phyloP scores from a whole-genome alignment of 2,797 vertebrate genomes.

The Xenopus petersii region DNA sequence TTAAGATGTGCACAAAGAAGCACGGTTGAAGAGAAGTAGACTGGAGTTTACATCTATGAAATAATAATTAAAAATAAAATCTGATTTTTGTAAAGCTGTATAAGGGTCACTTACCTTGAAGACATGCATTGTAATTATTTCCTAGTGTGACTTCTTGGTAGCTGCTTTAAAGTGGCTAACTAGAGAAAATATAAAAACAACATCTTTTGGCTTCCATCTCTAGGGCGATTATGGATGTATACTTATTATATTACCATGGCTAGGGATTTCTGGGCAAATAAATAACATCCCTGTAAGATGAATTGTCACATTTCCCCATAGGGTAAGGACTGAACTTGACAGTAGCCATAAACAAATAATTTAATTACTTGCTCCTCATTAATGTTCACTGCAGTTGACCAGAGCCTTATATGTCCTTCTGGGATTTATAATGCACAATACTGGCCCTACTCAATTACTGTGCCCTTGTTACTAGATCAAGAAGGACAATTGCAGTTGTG shows the following conservation, averaged over 20 bases:
- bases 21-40: too few species aligned
- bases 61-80: constrained; percentile 15
- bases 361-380: constrained; percentile 26
- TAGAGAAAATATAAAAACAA: constrained; percentile 10
- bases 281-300: constrained; percentile 14
- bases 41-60: too few species aligned
- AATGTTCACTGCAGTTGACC: constrained; percentile 21
- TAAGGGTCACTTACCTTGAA: constrained; percentile 30
- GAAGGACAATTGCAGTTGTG: background rate
- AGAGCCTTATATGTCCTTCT: constrained; percentile 7
- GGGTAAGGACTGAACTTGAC: constrained; percentile 23
- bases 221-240: constrained; percentile 11
- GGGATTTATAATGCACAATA: constrained; percentile 15
- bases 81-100: constrained; percentile 1
- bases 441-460: constrained; percentile 14
- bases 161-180: constrained; percentile 17
- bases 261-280: constrained; percentile 24
- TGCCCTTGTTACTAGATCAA: constrained; percentile 1
- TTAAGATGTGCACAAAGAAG: too few species aligned
- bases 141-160: background rate
- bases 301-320: constrained; percentile 8
- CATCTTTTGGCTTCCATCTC: constrained; percentile 15
- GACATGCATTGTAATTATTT: constrained; percentile 30
- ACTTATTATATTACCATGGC: constrained; percentile 27
- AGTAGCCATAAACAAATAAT: constrained; percentile 33